Evolutionary conservation across 1,140 invertebrate species (phyloP).

Genomic region (Medauroidea extradentata): DNA sequence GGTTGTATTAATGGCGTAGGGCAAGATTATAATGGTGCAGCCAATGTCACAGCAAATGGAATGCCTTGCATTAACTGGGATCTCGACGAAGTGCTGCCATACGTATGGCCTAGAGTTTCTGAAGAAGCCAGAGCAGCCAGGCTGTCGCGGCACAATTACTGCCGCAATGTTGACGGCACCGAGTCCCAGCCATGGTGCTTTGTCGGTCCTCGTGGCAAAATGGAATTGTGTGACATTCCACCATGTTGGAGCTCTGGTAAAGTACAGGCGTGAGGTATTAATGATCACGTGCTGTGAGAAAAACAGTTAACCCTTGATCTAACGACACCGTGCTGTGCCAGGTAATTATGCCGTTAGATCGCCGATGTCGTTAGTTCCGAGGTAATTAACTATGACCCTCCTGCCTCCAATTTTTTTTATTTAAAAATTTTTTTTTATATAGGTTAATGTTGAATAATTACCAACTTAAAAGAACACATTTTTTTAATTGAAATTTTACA

Average conservation of each 20-base stretch:
- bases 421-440: too few species aligned
- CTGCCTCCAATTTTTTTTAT: too few species aligned
- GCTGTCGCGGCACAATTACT: slow-evolving; percentile 49
- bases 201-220: slow-evolving; percentile 28
- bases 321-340: too few species aligned
- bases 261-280: too few species aligned
- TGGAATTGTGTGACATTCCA: slow-evolving; percentile 54
- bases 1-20: slow-evolving; percentile 50
- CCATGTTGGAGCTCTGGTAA: slow-evolving; percentile 41
- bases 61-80: slow-evolving; percentile 49
- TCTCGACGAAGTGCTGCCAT: slow-evolving; percentile 37
- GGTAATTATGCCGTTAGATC: too few species aligned
- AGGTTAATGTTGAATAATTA: too few species aligned
- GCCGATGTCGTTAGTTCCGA: too few species aligned
- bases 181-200: slow-evolving; percentile 55
- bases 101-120: slow-evolving; percentile 37
- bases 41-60: slow-evolving; percentile 47
- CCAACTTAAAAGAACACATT: too few species aligned
- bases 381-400: too few species aligned
- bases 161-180: slow-evolving; percentile 50
- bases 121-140: slow-evolving; percentile 31
- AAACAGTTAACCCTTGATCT: too few species aligned
- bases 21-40: slow-evolving; percentile 47
- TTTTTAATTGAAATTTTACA: too few species aligned
- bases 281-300: too few species aligned